Evolutionary conservation across 2,797 vertebrate genomes (phyloP).

Genomic region (Trachops cirrhosus): DNA sequence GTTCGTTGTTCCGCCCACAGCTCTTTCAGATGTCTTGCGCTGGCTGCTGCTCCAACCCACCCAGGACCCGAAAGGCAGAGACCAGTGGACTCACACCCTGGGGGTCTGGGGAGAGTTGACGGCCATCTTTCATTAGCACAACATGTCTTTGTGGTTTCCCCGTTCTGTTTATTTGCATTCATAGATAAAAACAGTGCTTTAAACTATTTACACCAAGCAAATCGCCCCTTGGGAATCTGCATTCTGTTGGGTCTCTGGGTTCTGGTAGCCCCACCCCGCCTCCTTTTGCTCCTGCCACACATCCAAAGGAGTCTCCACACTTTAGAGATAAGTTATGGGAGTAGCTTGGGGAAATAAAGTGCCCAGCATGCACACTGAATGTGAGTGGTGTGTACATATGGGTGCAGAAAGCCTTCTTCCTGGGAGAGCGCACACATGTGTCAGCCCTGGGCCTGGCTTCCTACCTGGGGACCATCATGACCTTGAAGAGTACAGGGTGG

Average conservation of each 20-base stretch:
- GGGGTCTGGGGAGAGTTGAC: neutral
- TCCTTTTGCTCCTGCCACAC: neutral
- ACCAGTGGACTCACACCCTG: neutral
- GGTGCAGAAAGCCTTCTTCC: neutral
- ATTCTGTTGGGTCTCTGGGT: neutral
- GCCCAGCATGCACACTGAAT: neutral
- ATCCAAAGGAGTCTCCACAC: neutral
- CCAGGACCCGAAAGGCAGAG: neutral
- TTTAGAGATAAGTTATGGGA: neutral
- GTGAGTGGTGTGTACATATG: neutral
- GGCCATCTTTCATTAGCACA: neutral
- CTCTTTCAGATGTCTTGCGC: neutral
- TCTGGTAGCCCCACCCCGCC: neutral
- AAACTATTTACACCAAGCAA: neutral
- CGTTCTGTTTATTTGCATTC: neutral
- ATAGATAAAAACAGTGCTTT: neutral
- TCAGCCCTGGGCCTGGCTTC: neutral
- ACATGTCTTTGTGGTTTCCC: neutral
- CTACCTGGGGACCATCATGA: neutral
- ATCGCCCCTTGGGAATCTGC: neutral
- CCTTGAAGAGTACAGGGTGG: neutral
- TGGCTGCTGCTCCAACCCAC: neutral
- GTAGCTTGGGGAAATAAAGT: neutral
- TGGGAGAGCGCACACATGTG: accelerated
- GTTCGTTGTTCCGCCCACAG: neutral